Conservation (phyloP, 1,140 invertebrate species). For the Phymorhynchus buccinoides region DNA sequence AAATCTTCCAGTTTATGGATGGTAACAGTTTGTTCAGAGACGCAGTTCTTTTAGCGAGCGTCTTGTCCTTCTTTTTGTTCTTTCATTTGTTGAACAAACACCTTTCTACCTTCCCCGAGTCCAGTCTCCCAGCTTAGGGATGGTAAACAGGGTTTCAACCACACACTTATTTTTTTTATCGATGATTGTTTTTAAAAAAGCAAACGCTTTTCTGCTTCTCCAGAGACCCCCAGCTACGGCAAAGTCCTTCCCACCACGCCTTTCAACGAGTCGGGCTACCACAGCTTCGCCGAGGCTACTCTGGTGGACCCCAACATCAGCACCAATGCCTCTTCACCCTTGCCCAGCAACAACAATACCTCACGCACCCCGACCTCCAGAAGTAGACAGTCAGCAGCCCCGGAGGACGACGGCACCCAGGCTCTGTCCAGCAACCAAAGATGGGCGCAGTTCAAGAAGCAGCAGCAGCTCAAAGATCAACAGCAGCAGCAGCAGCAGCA, state of each 20-base stretch:
- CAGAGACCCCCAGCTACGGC: constrained; percentile 11
- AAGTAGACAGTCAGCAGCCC: constrained; percentile 2
- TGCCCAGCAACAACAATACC: constrained; percentile 55
- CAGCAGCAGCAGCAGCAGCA: constrained; percentile 7
- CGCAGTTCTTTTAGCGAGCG: too few relatives aligned
- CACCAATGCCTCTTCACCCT: constrained; percentile 56
- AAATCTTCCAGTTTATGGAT: too few relatives aligned
- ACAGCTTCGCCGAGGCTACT: constrained; percentile 49
- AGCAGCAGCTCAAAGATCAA: constrained; percentile 10
- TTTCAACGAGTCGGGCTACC: constrained; percentile 50
- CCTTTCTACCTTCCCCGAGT: too few relatives aligned
- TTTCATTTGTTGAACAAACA: too few relatives aligned
- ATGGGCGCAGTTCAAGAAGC: constrained; percentile 21
- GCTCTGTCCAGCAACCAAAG: constrained; percentile 13
- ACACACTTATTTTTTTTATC: too few relatives aligned
- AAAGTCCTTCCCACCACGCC: constrained; percentile 31
- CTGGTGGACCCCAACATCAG: constrained; percentile 72
- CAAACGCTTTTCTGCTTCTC: neutral
- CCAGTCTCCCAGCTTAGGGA: too few relatives aligned
- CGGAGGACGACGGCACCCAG: constrained; percentile 27
- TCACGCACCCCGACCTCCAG: neutral
- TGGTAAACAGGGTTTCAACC: too few relatives aligned
- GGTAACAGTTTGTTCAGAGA: too few relatives aligned
- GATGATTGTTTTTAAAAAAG: too few relatives aligned
- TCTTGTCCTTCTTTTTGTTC: too few relatives aligned